phyloP scores from a whole-genome alignment of 1,140 invertebrate genomes.

The Drosophila cardini region DNA sequence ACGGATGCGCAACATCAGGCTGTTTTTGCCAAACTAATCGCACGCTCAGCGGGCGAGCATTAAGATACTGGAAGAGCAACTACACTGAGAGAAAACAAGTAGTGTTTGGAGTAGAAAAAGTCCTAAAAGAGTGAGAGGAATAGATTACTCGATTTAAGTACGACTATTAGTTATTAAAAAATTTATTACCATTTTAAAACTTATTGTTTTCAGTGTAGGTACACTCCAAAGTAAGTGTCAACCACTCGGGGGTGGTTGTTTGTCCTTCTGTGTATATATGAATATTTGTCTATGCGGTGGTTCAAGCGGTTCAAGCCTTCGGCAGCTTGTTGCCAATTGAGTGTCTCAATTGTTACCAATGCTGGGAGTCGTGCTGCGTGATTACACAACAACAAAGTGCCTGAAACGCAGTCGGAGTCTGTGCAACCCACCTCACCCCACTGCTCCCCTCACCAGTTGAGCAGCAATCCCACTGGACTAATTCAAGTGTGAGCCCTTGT shows the following conservation, averaged over 20 bases:
- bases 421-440: slow-evolving; percentile 39
- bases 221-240: slow-evolving; percentile 29
- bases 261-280: not conserved
- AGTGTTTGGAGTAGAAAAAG: no score
- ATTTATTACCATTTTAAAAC: no score
- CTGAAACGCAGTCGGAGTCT: slow-evolving; percentile 26
- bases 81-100: no score
- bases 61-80: not conserved
- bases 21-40: slow-evolving; percentile 80
- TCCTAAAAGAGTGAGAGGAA: no score
- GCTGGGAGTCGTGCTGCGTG: slow-evolving; percentile 63
- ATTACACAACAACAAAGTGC: slow-evolving; percentile 61
- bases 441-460: not conserved
- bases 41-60: slow-evolving; percentile 60
- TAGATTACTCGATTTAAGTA: no score
- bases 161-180: no score
- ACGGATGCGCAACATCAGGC: slow-evolving; percentile 72
- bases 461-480: slow-evolving; percentile 71
- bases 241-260: slow-evolving; percentile 40
- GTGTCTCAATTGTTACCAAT: slow-evolving; percentile 77
- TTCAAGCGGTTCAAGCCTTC: slow-evolving; percentile 17
- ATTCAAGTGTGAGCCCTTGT: slow-evolving; percentile 80
- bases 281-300: slow-evolving; percentile 45
- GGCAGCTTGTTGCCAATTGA: slow-evolving; percentile 74
- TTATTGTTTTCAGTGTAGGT: no score